A percentile compares a stretch with the other conserved stretches of the same genome.
Conservation (phyloP, 2,888 invertebrate genomes). For the Anthophora plumipes region DNA sequence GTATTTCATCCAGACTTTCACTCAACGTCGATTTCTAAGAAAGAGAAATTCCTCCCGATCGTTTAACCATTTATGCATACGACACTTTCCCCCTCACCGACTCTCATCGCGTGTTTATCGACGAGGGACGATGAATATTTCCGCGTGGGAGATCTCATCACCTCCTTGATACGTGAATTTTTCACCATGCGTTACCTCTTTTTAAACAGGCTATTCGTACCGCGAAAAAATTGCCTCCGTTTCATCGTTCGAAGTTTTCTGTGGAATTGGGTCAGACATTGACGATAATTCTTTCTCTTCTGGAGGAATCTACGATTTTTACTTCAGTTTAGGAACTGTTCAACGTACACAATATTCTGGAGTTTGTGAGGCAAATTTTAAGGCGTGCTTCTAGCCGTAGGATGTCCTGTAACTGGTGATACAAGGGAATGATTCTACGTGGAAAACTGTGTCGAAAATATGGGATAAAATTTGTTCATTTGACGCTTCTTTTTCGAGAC, state of each 20-base stretch:
- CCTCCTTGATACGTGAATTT: constrained; percentile 18
- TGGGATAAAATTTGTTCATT: too few relatives aligned
- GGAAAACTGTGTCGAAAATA: too few relatives aligned
- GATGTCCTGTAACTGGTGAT: too few relatives aligned
- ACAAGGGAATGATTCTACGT: too few relatives aligned
- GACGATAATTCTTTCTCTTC: neutral
- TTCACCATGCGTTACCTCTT: neutral
- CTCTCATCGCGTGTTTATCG: constrained; percentile 16
- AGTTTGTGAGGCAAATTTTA: too few relatives aligned
- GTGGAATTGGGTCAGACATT: too few relatives aligned
- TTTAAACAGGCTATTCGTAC: neutral
- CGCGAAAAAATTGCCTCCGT: neutral
- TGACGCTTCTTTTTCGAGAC: too few relatives aligned
- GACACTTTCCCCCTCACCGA: constrained; percentile 4
- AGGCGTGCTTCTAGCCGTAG: too few relatives aligned
- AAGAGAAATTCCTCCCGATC: neutral
- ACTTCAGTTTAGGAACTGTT: too few relatives aligned
- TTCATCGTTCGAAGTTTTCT: too few relatives aligned
- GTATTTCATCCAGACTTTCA: too few relatives aligned
- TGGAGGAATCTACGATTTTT: neutral
- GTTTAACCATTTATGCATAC: constrained; percentile 7
- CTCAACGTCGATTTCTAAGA: neutral
- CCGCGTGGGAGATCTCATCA: neutral
- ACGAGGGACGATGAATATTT: constrained; percentile 33
- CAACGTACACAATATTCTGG: too few relatives aligned